These are phyloP conservation scores for Struthidea cinerea DNA, from an alignment of 2,113 vertebrate genomes.

Conservation along the genomic window DNA sequence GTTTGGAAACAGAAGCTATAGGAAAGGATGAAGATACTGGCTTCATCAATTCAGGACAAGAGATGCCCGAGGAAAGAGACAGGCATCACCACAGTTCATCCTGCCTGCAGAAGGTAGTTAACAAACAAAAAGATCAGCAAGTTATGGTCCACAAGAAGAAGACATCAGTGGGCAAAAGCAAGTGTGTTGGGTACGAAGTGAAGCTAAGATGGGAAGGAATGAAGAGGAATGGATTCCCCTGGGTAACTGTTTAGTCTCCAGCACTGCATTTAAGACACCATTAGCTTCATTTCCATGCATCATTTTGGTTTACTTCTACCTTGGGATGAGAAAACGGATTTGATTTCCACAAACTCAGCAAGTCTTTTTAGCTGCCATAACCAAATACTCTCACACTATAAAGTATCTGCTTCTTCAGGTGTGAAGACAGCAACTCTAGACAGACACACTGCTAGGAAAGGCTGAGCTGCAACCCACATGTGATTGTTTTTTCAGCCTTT, in stretches of 20 bases:
- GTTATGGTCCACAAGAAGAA: neutral
- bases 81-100: neutral
- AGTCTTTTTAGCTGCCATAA: neutral
- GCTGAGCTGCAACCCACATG: accelerated
- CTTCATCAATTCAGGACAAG: neutral
- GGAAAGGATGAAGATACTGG: neutral
- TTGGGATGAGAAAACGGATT: neutral
- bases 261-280: neutral
- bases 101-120: neutral
- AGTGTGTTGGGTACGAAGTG: accelerated
- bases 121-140: neutral
- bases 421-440: neutral
- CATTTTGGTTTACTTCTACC: neutral
- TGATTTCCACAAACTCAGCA: neutral
- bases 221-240: neutral
- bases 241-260: neutral
- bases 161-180: neutral
- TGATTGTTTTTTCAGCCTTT: neutral
- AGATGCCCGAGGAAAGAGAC: neutral
- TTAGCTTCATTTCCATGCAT: neutral
- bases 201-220: neutral
- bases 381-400: neutral
- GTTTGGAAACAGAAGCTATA: neutral
- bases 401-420: neutral
- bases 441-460: neutral